These are phyloP conservation scores for Panonychus citri DNA, from an alignment of 1,140 invertebrate genomes.

Conservation along the genomic window DNA sequence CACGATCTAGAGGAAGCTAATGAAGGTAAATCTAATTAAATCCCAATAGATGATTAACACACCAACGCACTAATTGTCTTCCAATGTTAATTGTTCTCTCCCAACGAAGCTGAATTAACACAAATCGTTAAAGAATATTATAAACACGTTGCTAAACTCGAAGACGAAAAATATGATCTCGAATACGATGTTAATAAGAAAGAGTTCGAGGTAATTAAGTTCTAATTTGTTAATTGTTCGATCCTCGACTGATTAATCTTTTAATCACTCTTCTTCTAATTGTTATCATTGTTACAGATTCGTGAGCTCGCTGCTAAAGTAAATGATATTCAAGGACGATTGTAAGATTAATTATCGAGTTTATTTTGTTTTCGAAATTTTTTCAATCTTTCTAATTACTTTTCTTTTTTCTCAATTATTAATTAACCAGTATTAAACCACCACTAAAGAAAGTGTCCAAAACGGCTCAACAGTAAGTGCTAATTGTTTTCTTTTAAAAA, in stretches of 20 bases:
- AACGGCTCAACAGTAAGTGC: constrained; percentile 84
- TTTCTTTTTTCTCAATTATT: background rate
- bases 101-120: constrained; percentile 64
- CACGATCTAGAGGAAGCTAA: constrained; percentile 71
- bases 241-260: no score
- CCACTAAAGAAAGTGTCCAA: constrained; percentile 98
- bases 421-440: constrained; percentile 55
- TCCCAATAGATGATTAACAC: background rate
- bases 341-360: constrained; percentile 49
- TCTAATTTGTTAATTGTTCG: no score
- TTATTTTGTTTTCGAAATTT: background rate
- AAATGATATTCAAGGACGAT: constrained; percentile 98
- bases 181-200: constrained; percentile 82
- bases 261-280: no score
- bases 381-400: background rate
- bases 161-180: constrained; percentile 96
- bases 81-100: background rate
- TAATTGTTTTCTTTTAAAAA: background rate
- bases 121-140: constrained; percentile 86
- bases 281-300: constrained; percentile 20
- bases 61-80: no score
- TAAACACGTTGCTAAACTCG: constrained; percentile 62
- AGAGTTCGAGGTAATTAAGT: constrained; percentile 91
- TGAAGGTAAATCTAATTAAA: constrained; percentile 33
- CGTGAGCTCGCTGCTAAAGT: constrained; percentile 98